Conservation (phyloP, 2,888 invertebrate species). For the Erpobdella octoculata region DNA sequence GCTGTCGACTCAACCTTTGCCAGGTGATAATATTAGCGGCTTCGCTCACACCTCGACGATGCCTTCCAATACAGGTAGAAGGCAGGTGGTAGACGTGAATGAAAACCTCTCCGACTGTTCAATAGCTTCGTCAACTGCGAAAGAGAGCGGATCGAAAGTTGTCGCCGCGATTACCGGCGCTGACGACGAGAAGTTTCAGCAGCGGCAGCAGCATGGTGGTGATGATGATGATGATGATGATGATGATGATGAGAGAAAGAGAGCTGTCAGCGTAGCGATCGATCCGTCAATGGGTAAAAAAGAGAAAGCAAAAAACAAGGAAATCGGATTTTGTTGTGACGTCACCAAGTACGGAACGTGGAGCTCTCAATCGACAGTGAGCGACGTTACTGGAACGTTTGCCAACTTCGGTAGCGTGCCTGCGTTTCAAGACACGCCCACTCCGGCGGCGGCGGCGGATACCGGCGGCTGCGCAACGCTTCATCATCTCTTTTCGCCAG, state of each 20-base stretch:
- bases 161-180: not conserved
- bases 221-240: not conserved
- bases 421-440: not conserved
- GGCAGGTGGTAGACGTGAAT: too few relatives aligned
- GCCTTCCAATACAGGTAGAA: too few relatives aligned
- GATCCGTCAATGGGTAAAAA: too few relatives aligned
- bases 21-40: constrained; percentile 2
- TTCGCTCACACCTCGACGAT: not conserved
- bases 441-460: not conserved
- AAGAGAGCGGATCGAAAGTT: not conserved
- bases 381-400: not conserved
- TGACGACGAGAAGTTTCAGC: too few relatives aligned
- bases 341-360: not conserved
- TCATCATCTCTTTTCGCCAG: not conserved
- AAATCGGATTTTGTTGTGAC: not conserved
- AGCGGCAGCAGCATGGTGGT: too few relatives aligned
- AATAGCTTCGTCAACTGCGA: not conserved
- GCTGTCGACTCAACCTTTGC: not conserved
- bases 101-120: too few relatives aligned
- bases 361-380: not conserved
- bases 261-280: too few relatives aligned
- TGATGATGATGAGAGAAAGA: too few relatives aligned
- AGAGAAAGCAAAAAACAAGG: too few relatives aligned
- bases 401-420: constrained; percentile 4
- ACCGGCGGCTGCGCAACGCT: not conserved